Conservation (phyloP, 2,888 invertebrate species). For the Xestia c-nigrum region DNA sequence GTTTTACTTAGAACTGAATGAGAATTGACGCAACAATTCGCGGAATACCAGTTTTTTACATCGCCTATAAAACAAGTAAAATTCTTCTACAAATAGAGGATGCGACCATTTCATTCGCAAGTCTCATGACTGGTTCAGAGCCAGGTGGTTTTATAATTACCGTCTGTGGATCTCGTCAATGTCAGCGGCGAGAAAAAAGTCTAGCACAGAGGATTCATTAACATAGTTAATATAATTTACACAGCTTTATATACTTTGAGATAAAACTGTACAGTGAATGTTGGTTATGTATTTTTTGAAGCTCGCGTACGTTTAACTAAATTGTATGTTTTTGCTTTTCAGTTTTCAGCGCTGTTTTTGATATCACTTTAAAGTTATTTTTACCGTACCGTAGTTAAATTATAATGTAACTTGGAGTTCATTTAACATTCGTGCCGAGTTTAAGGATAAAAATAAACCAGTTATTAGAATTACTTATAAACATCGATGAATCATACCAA, state of each 20-base stretch:
- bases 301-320: slow-evolving; percentile 13
- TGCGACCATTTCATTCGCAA: slow-evolving; percentile 68
- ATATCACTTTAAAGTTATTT: background rate
- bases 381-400: slow-evolving; percentile 1
- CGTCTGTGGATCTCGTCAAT: slow-evolving; percentile 71
- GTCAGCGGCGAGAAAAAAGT: slow-evolving; percentile 73
- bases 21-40: slow-evolving; percentile 36
- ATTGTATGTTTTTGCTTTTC: slow-evolving; percentile 3
- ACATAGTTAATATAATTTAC: slow-evolving; percentile 63
- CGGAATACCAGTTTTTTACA: slow-evolving; percentile 27
- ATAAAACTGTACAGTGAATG: slow-evolving; percentile 38
- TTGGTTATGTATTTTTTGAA: slow-evolving; percentile 21
- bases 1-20: slow-evolving; percentile 6
- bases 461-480: background rate
- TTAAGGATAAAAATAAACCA: slow-evolving; percentile 1
- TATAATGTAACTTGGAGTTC: slow-evolving; percentile 3
- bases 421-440: background rate
- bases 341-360: background rate
- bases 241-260: slow-evolving; percentile 31
- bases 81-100: slow-evolving; percentile 62
- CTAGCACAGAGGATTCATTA: slow-evolving; percentile 66
- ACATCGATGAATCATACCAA: slow-evolving; percentile 29
- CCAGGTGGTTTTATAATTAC: slow-evolving; percentile 75
- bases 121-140: slow-evolving; percentile 57
- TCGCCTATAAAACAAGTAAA: slow-evolving; percentile 48